These are phyloP conservation scores for Teleiodes luculella DNA, from an alignment of 2,888 invertebrate species.

Conservation along the genomic window DNA sequence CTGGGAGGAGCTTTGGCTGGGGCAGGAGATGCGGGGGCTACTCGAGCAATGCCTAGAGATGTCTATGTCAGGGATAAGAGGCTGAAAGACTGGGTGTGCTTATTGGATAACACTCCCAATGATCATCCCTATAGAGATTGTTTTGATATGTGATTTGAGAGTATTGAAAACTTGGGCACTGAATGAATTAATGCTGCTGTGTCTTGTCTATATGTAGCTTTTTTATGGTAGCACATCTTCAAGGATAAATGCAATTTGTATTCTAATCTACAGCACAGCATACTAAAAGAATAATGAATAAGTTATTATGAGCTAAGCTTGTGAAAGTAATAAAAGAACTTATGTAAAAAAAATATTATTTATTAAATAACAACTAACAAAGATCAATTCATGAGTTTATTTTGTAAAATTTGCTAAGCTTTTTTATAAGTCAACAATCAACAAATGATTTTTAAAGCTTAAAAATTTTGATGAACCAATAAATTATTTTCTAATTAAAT, in stretches of 20 bases:
- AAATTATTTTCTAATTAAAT: no score
- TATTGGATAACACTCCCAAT: constrained; percentile 76
- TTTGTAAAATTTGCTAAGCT: neutral
- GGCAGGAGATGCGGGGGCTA: constrained; percentile 78
- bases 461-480: no score
- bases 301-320: neutral
- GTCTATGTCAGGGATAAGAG: constrained; percentile 82
- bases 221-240: no score
- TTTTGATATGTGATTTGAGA: constrained; percentile 14
- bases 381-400: neutral
- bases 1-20: constrained; percentile 83
- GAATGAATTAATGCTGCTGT: no score
- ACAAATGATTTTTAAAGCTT: neutral
- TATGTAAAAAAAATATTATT: constrained; percentile 8
- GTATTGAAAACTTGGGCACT: neutral
- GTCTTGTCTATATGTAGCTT: no score
- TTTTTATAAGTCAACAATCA: neutral
- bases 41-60: constrained; percentile 84
- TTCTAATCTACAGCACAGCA: neutral
- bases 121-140: constrained; percentile 18
- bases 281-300: no score
- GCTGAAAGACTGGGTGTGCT: constrained; percentile 90
- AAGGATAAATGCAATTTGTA: no score
- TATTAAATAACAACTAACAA: constrained; percentile 2
- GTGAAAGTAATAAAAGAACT: neutral